A percentile compares a stretch with the other conserved stretches of the same genome.
Evolutionary conservation across 2,888 invertebrate species (phyloP).

Genomic region (Cataglyphis albicans): DNA sequence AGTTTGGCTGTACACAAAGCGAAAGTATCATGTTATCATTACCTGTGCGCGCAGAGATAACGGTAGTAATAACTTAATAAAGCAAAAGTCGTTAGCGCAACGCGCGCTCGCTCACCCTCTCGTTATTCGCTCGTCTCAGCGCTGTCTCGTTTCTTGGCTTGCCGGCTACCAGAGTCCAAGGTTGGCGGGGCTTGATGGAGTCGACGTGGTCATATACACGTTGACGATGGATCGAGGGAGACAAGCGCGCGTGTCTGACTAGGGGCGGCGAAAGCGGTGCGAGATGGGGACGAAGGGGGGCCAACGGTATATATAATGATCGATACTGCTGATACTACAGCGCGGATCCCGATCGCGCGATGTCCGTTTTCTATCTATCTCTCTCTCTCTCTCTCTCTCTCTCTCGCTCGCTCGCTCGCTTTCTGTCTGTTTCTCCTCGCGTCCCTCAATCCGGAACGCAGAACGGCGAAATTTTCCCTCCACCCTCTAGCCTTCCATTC

Average conservation of each 20-base stretch:
- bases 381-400: background rate
- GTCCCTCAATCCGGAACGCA: slow-evolving; percentile 51
- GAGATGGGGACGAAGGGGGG: slow-evolving; percentile 1
- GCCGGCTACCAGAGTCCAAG: slow-evolving; percentile 54
- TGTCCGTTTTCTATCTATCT: background rate
- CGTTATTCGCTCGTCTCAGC: slow-evolving; percentile 55
- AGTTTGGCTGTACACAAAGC: background rate
- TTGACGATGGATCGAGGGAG: slow-evolving; percentile 32
- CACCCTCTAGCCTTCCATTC: slow-evolving; percentile 48
- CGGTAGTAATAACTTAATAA: background rate
- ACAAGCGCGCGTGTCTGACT: slow-evolving; percentile 35
- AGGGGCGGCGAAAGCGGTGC: background rate
- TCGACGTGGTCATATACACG: slow-evolving; percentile 35
- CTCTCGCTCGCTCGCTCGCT: slow-evolving; percentile 1
- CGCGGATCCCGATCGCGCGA: slow-evolving; percentile 66
- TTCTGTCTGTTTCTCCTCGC: background rate
- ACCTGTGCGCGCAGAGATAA: background rate
- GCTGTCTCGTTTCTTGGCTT: slow-evolving; percentile 60
- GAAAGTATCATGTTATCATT: background rate
- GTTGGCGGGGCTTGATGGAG: slow-evolving; percentile 58
- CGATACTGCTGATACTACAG: slow-evolving; percentile 70
- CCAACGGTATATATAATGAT: slow-evolving; percentile 64
- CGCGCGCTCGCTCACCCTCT: background rate
- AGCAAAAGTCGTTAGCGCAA: background rate
- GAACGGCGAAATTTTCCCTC: slow-evolving; percentile 59